Base-by-base conservation (phyloP, 2,797 vertebrate genomes). In the Chelon labrosus region DNA sequence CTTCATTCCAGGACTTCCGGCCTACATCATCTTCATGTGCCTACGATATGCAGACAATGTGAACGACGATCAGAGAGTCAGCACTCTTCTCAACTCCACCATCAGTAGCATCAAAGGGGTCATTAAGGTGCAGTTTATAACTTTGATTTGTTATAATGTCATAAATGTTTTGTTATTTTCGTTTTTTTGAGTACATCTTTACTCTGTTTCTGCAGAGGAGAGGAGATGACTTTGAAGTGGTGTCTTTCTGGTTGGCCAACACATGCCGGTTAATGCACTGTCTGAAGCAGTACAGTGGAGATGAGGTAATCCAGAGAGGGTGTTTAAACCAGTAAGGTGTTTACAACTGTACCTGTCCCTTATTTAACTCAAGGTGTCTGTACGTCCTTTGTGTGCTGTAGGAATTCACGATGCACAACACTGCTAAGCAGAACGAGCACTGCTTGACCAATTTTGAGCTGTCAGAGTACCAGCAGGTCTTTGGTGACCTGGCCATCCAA, bases 21-120 rank as follows among this genome's bases (percentile, higher is more conserved):
- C 98, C 0, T 99, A 98, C 75, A 96, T 99, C 81, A 87, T 99
- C 76, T 99, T 99, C 78, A 99, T 99, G 98, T 99, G 98, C 65
- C 92, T 99, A 10, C 95, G 98, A 38, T 97, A 98, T 3, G 97
- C 97, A 0, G 98, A 99, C 94, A 95, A 94, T 70, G 90, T 97
- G 41, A 97, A 98, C 0, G 95, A 99, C 22, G 98, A 99, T 64
- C 96, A 97, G 86, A 96, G 97, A 93, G 96, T 98, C 80, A 94
- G 95, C 64, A 92, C 94, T 0, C 85, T 99, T 83, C 91, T 99
- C 75, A 99, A 97, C 62, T 96, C 96, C 51, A 96, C 97, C 65
- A 98, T 99, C 94, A 96, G 95, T 74, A 94, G 95, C 91, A 97
- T 99, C 90, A 99, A 99, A 88, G 96, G 95, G 70, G 95, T 98